phyloP scores from a whole-genome alignment of 2,888 invertebrate genomes.

The Sarcophaga carnaria region DNA sequence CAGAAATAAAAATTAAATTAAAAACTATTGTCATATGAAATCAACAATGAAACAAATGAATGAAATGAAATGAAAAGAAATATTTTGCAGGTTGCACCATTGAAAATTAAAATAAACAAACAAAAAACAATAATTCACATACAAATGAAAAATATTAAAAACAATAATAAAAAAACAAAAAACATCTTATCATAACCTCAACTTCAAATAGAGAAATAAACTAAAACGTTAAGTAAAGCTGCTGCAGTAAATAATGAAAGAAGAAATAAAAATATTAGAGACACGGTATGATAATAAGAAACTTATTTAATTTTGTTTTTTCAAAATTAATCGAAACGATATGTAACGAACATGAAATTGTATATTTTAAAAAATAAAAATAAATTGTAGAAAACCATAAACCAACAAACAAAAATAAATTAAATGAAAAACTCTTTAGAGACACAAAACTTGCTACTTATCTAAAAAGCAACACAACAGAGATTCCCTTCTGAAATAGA shows the following conservation, averaged over 20 bases:
- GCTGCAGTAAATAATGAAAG: slow-evolving; percentile 4
- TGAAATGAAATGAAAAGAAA: not conserved
- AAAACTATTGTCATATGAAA: not conserved
- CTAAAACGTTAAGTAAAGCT: not conserved
- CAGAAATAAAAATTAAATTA: not conserved
- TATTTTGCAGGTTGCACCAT: slow-evolving; percentile 20
- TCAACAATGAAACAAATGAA: not conserved
- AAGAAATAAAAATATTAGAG: slow-evolving; percentile 49
- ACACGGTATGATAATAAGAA: slow-evolving; percentile 63
- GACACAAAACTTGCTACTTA: slow-evolving; percentile 40
- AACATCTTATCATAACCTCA: not conserved
- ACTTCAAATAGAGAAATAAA: not conserved
- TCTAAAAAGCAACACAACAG: slow-evolving; percentile 13
- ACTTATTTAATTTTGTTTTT: slow-evolving; percentile 58
- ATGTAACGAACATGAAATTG: slow-evolving; percentile 29
- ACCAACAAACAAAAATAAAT: not conserved
- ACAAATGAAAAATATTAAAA: not conserved
- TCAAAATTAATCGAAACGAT: slow-evolving; percentile 55
- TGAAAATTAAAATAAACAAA: too few relatives aligned
- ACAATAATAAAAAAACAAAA: slow-evolving; percentile 12
- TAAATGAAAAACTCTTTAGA: not conserved
- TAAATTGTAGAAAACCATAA: slow-evolving; percentile 55
- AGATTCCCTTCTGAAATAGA: slow-evolving; percentile 4
- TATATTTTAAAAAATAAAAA: not conserved
- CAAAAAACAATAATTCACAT: too few relatives aligned